Base-by-base conservation (phyloP, 2,797 vertebrate genomes). In the Pagetopsis macropterus region DNA sequence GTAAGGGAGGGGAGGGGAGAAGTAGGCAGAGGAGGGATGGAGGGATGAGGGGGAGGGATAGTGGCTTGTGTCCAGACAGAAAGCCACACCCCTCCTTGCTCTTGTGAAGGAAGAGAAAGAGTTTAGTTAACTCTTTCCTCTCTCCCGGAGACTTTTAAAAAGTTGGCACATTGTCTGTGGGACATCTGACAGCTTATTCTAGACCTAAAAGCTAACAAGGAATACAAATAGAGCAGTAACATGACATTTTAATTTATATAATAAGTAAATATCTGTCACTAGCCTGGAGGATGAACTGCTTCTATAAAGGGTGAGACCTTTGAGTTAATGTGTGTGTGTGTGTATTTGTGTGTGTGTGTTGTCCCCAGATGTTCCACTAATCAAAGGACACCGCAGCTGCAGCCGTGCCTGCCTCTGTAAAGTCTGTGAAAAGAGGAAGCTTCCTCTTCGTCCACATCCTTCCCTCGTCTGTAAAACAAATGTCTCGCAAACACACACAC, bases 301-400 rank as follows among this genome's bases (percentile, higher is more conserved):
- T 55, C 50, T 56, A 7, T 45, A 19, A 14, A 23, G 43, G 17
- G 10, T 19, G 37, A 14, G 45, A 72, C 23, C 43, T 79, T 49
- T 69, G 14, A 74, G 45, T 66, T 31, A 21, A 17, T 61, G 54
- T 51, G 44, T 73, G 64, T 49, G 57, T 63, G 12, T 69, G 65
- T 72, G 65, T 72, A 19, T 76, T 65, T 78, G 54, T 72, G 87
- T 79, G 65, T 69, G 65, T 72, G 65, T 72, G 17, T 76, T 37
- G 33, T 37, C 54, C 83, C 87, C 93, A 94, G 93, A 95, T 94
- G 93, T 93, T 93, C 76, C 83, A 64, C 84, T 89, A 91, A 94
- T 92, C 91, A 92, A 89, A 90, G 82, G 83, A 78, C 80, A 79
- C 71, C 88, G 90, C 92, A 94, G 92, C 93, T 93, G 92, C 87